Percentiles rank a stretch among this genome's conserved stretches.
These are phyloP conservation scores for Delphinapterus leucas DNA, from an alignment of 2,113 vertebrate genomes.

Conservation along the genomic window DNA sequence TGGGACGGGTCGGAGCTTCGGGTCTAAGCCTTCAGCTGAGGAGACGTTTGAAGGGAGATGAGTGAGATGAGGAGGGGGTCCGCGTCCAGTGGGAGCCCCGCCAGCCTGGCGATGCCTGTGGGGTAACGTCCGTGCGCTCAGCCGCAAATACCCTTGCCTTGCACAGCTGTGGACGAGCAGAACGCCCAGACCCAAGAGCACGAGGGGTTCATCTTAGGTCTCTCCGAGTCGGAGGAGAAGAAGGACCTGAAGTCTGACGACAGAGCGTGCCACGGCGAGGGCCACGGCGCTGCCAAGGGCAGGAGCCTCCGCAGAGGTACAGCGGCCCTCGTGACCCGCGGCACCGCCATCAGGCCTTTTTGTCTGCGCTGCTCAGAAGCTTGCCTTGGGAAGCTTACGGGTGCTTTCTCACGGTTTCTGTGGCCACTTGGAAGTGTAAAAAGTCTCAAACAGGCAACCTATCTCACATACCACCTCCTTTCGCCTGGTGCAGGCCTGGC, in stretches of 20 bases:
- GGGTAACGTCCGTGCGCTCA: accelerated
- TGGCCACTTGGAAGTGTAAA: neutral
- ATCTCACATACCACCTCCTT: neutral
- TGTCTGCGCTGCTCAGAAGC: accelerated
- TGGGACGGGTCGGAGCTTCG: neutral
- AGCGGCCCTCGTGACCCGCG: accelerated
- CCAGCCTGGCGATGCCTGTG: accelerated
- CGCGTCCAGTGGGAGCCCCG: accelerated
- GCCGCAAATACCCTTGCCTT: neutral
- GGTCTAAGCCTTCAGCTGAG: neutral
- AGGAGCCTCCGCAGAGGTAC: constrained; percentile 88
- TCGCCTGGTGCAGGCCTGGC: neutral
- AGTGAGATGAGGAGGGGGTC: neutral
- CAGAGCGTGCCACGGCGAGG: constrained; percentile 81
- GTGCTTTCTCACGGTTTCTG: accelerated
- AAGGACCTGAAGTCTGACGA: constrained; percentile 81
- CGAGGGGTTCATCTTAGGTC: constrained; percentile 84
- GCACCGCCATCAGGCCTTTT: accelerated
- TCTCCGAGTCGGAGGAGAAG: constrained; percentile 80
- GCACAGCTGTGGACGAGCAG: constrained; percentile 95
- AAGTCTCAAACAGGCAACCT: neutral
- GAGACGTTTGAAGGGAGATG: neutral
- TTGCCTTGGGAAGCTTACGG: neutral
- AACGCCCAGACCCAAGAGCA: constrained; percentile 93
- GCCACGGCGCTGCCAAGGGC: constrained; percentile 75